Conservation (phyloP, 1,140 invertebrate genomes). For the Laupala kohalensis region DNA sequence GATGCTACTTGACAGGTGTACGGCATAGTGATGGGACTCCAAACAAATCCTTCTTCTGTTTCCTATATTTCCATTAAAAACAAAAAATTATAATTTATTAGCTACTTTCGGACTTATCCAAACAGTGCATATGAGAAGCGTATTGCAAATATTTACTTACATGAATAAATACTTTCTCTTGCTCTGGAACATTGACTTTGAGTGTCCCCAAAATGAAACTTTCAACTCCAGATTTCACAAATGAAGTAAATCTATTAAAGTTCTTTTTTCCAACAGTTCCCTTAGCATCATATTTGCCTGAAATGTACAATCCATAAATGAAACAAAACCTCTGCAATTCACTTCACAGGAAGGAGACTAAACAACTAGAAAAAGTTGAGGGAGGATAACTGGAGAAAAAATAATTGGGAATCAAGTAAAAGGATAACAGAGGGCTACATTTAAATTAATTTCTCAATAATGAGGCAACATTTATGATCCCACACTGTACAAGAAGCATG, state of each 20-base stretch:
- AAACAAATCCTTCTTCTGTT: slow-evolving; percentile 47
- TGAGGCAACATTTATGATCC: too few species aligned
- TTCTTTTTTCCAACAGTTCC: slow-evolving; percentile 58
- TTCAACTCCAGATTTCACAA: slow-evolving; percentile 83
- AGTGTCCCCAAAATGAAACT: slow-evolving; percentile 76
- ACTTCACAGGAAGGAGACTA: too few species aligned
- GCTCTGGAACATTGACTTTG: slow-evolving; percentile 55
- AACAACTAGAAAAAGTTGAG: too few species aligned
- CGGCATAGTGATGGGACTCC: slow-evolving; percentile 53
- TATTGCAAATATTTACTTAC: slow-evolving; percentile 24
- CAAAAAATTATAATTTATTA: not conserved
- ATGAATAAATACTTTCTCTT: slow-evolving; percentile 62
- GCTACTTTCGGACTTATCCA: not conserved
- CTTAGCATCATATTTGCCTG: slow-evolving; percentile 28
- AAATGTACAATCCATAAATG: not conserved
- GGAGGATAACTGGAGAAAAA: too few species aligned
- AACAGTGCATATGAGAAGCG: not conserved
- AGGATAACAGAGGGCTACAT: too few species aligned
- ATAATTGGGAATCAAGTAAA: too few species aligned
- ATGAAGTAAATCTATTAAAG: slow-evolving; percentile 78
- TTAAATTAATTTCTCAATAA: too few species aligned
- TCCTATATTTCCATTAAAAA: slow-evolving; percentile 30
- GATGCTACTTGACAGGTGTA: slow-evolving; percentile 81
- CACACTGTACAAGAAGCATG: too few species aligned
- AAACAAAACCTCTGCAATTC: too few species aligned